Evolutionary conservation across 2,888 invertebrate genomes (phyloP), one percentile per base, ranked within the genome.

Genomic region (Hydriomena furcata): DNA sequence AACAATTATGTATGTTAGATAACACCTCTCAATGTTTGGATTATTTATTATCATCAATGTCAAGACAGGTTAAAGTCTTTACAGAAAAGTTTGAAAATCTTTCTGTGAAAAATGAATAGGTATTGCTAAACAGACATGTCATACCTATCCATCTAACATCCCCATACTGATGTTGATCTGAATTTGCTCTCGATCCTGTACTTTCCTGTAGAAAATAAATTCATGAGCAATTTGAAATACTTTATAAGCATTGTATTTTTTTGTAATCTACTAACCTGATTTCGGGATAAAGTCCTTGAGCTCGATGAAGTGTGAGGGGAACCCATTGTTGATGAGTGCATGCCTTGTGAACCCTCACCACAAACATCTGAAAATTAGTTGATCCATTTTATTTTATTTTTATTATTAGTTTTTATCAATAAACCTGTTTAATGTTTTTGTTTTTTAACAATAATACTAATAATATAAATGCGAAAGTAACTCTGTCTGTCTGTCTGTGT

Each of bases 111-210:
- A n/a, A n/a, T n/a, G n/a, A n/a, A n/a, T n/a, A n/a, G n/a, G n/a
- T n/a, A n/a, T n/a, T n/a, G n/a, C n/a, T n/a, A n/a, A n/a, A n/a
- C 4, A 17, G 17, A 4, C 4, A 17, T 17, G 17, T 17, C 25
- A 45, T 52, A 57, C 55, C 58, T 37, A 46, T 51, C 53, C 58
- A 58, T 25, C 58, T 56, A 21, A 55, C 51, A 40, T 60, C 49
- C 7, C 41, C 50, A 52, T 52, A 42, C 24, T 50, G 50, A 20
- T 52, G 52, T 45, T 47, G 54, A 34, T 54, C 58, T 3, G 50
- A 30, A 20, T 46, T 51, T 12, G 31, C 45, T 7, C 61, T 57
- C 7, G 38, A 11, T 27, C 41, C 40, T 32, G 10, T n/a, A 32
- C 25, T 53, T n/a, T 59, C 59, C 59, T 61, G 43, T 20, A 12